phyloP scores from a whole-genome alignment of 2,888 invertebrate species.

The Brachypterus glaber region DNA sequence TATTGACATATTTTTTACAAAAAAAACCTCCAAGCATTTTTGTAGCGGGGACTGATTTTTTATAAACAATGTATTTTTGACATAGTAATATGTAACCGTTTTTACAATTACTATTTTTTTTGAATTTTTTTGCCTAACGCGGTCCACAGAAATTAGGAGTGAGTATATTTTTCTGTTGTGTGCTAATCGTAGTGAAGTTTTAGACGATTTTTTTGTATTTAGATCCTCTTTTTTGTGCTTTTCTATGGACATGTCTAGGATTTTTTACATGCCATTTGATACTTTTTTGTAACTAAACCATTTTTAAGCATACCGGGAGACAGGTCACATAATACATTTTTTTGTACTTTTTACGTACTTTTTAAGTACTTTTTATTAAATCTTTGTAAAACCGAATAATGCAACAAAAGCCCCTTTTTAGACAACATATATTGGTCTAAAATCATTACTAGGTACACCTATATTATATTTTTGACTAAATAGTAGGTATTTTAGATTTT shows the following conservation, averaged over 20 bases:
- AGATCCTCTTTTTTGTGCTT: slow-evolving; percentile 29
- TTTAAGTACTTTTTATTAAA: too few relatives aligned
- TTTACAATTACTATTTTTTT: slow-evolving; percentile 43
- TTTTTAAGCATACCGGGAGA: slow-evolving; percentile 11
- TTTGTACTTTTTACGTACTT: slow-evolving; percentile 4
- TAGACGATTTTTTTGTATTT: slow-evolving; percentile 34
- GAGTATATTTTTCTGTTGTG: slow-evolving; percentile 57
- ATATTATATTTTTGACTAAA: too few relatives aligned
- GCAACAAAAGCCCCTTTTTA: too few relatives aligned
- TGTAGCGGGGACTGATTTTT: slow-evolving; percentile 38
- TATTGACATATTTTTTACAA: slow-evolving; percentile 23
- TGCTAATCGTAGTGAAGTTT: slow-evolving; percentile 35
- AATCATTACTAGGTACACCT: too few relatives aligned
- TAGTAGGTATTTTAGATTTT: too few relatives aligned
- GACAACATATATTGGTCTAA: too few relatives aligned
- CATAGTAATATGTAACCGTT: slow-evolving; percentile 34
- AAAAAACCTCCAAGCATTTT: slow-evolving; percentile 41
- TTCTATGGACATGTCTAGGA: slow-evolving; percentile 22
- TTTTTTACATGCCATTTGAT: too few relatives aligned
- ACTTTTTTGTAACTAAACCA: slow-evolving; percentile 19
- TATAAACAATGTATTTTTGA: slow-evolving; percentile 26
- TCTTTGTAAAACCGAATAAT: too few relatives aligned
- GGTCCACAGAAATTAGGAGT: slow-evolving; percentile 59
- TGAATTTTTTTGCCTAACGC: slow-evolving; percentile 63
- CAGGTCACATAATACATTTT: too few relatives aligned